A percentile compares a stretch with the other conserved stretches of the same genome.
Evolutionary conservation across 1,140 invertebrate genomes (phyloP).

Genomic region (Agrilus planipennis): DNA sequence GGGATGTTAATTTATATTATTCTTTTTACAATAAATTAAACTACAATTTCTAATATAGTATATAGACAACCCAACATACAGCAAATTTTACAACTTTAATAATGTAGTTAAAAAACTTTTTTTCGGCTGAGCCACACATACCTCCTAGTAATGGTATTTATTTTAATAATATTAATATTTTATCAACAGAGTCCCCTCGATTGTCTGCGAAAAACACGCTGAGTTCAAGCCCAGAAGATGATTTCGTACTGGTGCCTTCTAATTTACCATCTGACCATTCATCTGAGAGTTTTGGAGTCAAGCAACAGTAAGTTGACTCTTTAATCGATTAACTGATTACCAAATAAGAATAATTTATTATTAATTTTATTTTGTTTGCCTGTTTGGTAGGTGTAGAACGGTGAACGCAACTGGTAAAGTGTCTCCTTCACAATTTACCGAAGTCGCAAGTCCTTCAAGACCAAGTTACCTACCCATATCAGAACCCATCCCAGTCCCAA

Average conservation of each 20-base stretch:
- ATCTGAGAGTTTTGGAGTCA: conserved; percentile 33
- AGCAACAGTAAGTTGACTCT: conserved; percentile 13
- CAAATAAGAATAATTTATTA: not conserved
- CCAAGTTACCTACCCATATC: conserved; percentile 58
- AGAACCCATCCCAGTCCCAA: conserved; percentile 69
- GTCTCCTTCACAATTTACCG: conserved; percentile 12
- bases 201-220: conserved; percentile 26
- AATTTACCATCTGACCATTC: conserved; percentile 46
- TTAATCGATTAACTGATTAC: too few relatives aligned
- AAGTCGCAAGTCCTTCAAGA: conserved; percentile 45
- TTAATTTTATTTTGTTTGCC: not conserved
- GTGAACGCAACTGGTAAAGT: conserved; percentile 12
- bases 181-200: conserved; percentile 32
- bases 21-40: too few relatives aligned
- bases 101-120: too few relatives aligned
- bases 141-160: too few relatives aligned
- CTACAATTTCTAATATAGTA: too few relatives aligned
- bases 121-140: too few relatives aligned
- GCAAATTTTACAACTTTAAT: too few relatives aligned
- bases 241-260: conserved; percentile 76
- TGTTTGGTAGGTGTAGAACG: conserved; percentile 9
- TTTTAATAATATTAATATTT: not conserved
- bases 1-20: too few relatives aligned
- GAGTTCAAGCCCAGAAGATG: conserved; percentile 59
- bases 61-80: too few relatives aligned